Base-by-base conservation (phyloP, 2,888 invertebrate species). In the Drosophila helvetica region DNA sequence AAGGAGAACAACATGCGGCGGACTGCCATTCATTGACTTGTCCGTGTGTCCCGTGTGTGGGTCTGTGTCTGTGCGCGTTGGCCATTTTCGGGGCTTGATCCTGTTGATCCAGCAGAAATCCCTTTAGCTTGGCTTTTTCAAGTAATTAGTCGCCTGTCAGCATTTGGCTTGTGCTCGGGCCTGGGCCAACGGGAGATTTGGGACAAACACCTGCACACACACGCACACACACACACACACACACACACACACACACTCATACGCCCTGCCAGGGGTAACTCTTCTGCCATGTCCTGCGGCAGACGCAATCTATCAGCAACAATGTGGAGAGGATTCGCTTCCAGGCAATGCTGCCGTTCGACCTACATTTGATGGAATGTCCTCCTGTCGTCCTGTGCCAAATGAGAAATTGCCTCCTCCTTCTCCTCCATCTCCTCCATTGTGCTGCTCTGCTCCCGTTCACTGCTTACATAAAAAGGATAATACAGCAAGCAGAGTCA, bases 81-180 rank as follows among this genome's bases (percentile, higher is more conserved):
- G 62, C 58, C 64, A 79, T 77, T 86, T 74, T 71, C 48, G 50
- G 78, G 57, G 43, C 60, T 55, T 59, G 50, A 58, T 57, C 52
- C 75, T 50, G 79, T 66, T 78, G 80, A 79, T 75, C 38, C 57
- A 19, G 69, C 45, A 9, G 56, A 77, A 82, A 85, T 84, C 85
- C 80, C 60, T 77, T 77, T 75, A 74, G 72, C 76, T 68, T 74
- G 74, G 79, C 79, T 54, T 54, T 74, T 65, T 60, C 82, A 72
- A 75, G 80, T 84, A 85, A 85, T 85, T 85, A 85, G 85, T 85
- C 82, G 80, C 74, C 86, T 86, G 85, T 85, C 85, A 85, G 73
- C 87, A 66, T 75, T 64, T 74, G 65, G 65, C 56, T 66, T 66
- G 67, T 66, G 65, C 65, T 55, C 30, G 48, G 66, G 42, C 65